Conservation (phyloP, 2,113 vertebrate species). For the Chloebia gouldiae region DNA sequence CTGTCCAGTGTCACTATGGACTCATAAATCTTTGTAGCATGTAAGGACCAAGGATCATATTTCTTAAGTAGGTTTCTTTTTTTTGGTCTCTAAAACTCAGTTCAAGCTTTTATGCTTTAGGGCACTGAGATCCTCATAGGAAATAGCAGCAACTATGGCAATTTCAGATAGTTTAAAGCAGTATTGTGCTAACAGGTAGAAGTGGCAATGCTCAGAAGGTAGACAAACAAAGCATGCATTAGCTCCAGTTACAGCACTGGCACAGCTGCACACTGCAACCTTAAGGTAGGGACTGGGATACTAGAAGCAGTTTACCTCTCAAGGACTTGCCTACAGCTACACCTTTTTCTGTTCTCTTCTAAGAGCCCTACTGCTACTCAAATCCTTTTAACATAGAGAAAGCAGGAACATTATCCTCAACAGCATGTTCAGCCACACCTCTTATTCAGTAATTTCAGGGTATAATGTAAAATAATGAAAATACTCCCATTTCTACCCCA, state of each 20-base stretch:
- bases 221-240: background rate
- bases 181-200: background rate
- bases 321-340: background rate
- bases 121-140: background rate
- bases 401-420: background rate
- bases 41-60: background rate
- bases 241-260: background rate
- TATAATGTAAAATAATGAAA: background rate
- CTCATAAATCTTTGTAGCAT: constrained; percentile 18
- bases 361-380: background rate
- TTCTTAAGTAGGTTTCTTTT: background rate
- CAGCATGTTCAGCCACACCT: background rate
- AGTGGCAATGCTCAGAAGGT: background rate
- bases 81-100: background rate
- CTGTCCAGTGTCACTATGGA: background rate
- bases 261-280: background rate
- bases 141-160: background rate
- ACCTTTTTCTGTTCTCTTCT: background rate
- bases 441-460: background rate
- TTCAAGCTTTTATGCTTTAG: background rate
- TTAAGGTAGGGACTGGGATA: background rate
- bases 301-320: background rate
- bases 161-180: background rate
- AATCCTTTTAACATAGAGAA: background rate
- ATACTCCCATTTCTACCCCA: background rate